Base-by-base conservation (phyloP, 1,140 invertebrate genomes). In the Cotesia glomerata region DNA sequence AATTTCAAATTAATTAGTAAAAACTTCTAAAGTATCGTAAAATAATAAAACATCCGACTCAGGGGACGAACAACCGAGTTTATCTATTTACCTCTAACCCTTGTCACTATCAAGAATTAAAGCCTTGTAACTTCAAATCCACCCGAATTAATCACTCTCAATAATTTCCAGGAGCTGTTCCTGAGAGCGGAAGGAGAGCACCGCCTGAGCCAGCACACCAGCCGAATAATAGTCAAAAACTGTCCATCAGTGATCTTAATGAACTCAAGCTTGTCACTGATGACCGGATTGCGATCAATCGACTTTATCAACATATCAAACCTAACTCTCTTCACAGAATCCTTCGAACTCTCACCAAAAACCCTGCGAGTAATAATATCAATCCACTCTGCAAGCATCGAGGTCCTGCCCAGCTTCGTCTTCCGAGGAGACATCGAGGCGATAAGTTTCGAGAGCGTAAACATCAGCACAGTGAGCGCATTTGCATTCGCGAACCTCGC, bases 401-500 rank as follows among this genome's bases (percentile, higher is more conserved):
- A 89, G 39, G 84, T 90, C 39, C 88, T 94, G 49, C 89, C 92
- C 3, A 91, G 90, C 49, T 90, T 92, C 77, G 88, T 91, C 1
- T 91, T 95, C 71, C 90, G 90, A 74, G 93, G 93, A 3, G 89
- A 90, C 64, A 89, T 94, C 54, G 90, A 92, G 73, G 88, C 90
- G 69, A 91, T 95, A 66, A 83, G 86, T 36, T 90, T 95, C 52
- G 87, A 90, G 26, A 86, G 90, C 65, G 89, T 90, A 5, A 82
- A 84, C 56, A 90, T 95, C 58, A 87, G 89, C 1, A 86, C 87
- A 26, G 84, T 95, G 56, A 88, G 88, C 69, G 89, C 93, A 0
- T 94, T 92, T 79, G 92, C 93, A 0, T 93, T 95, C 79, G 91
- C 92, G 65, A 93, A 91, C 78, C 84, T 93, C 1, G 81, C 87